These are phyloP conservation scores for Rhinichthys klamathensis DNA, from an alignment of 2,113 vertebrate genomes.

Conservation along the genomic window DNA sequence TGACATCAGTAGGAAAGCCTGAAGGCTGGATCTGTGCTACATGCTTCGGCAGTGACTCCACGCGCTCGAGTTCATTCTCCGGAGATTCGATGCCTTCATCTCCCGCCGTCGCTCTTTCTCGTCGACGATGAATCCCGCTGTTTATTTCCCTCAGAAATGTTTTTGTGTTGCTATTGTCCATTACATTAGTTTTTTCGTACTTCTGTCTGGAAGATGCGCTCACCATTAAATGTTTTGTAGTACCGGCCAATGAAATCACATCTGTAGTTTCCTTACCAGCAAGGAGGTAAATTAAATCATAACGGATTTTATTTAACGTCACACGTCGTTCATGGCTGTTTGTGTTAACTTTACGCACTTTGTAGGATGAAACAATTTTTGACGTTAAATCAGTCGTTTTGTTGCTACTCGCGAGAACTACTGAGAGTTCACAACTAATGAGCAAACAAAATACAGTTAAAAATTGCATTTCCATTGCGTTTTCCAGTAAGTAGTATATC, in stretches of 20 bases:
- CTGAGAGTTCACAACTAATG: conserved; percentile 36
- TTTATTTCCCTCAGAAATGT: neutral
- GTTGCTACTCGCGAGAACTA: neutral
- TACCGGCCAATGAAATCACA: neutral
- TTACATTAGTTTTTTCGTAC: neutral
- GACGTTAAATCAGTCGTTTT: neutral
- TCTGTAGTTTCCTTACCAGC: neutral
- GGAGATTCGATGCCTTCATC: neutral
- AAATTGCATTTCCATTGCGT: conserved; percentile 30
- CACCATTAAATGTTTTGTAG: no score
- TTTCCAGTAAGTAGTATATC: neutral
- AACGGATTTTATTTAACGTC: neutral
- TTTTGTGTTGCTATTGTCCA: neutral
- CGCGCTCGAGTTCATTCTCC: neutral
- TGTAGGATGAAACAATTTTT: neutral
- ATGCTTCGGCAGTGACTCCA: conserved; percentile 63
- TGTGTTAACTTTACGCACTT: neutral
- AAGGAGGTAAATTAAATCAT: no score
- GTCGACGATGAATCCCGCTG: neutral
- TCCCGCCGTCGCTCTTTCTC: conserved; percentile 34
- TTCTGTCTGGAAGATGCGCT: neutral
- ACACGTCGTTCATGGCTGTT: neutral
- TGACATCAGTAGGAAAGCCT: conserved; percentile 42
- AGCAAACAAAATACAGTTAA: conserved; percentile 35
- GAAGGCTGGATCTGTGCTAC: conserved; percentile 80